Base-by-base conservation (phyloP, 2,797 vertebrate species). In the Strix occidentalis region DNA sequence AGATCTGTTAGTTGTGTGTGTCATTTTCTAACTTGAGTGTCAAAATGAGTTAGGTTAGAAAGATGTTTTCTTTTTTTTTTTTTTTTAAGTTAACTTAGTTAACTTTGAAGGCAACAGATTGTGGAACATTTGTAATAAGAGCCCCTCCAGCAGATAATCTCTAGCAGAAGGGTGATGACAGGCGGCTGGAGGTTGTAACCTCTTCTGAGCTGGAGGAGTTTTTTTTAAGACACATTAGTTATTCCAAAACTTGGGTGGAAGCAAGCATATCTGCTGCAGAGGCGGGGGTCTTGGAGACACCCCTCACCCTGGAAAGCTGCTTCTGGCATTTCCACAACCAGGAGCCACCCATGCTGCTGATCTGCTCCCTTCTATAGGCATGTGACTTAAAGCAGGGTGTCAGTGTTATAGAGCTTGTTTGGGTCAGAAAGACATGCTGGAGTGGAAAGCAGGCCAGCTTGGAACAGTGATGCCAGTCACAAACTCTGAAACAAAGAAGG, bases 101-200 rank as follows among this genome's bases (percentile, higher is more conserved):
- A 16, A 75, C 28, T 91, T 78, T 23, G 63, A 94, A 94, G 84
- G 95, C 79, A 91, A 92, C 93, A 96, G 87, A 91, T 85, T 95
- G 87, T 77, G 87, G 87, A 95, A 90, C 81, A 89, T 82, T 90
- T 95, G 90, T 97, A 93, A 48, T 85, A 92, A 80, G 51, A 92
- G 66, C 90, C 81, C 66, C 71, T 95, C 66, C 74, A 94, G 89
- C 84, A 95, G 78, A 92, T 92, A 90, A 84, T 95, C 79, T 97
- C 48, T 79, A 94, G 86, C 88, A 92, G 93, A 92, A 96, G 84
- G 71, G 74, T 48, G 88, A 76, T 94, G 86, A 95, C 90, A 90
- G 86, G 95, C 11, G 16, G 70, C 86, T 90, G 88, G 70, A 96
- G 86, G 81, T 89, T 93, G 92, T 94, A 96, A 96, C 91, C 89